Base-by-base conservation (phyloP, 2,888 invertebrate genomes). In the Aleiodes alternator region DNA sequence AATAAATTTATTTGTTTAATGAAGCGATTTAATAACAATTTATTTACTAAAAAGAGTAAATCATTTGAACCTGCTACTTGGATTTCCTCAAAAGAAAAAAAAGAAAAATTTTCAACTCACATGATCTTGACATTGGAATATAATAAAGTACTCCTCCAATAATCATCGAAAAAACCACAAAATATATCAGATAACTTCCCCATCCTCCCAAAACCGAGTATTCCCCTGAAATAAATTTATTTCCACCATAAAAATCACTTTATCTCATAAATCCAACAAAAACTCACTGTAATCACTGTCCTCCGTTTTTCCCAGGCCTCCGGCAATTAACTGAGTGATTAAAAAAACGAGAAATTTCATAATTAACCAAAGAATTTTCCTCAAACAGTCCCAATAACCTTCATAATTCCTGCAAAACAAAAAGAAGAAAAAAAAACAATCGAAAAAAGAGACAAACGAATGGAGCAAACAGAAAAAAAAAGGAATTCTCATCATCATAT, bases 51-150 rank as follows among this genome's bases (percentile, higher is more conserved):
- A 23, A 23, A 23, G 2, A 23, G 23, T 23, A 1, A 23, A 23
- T 23, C 23, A 23, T 23, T 23, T 23, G 23, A 23, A 23, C 23
- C 23, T 23, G 1, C 23, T 23, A 23, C 23, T 23, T 23, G 23
- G 23, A 23, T 23, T 23, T 23, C 23, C 23, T 23, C 23, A 1
- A 16, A 7, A 57, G 43, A 43, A 43, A 43, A 9, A 43, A 1
- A 11, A 8, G 4, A 9, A 43, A 0, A 9, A 6, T 43, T 50
- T 43, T 8, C 6, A 72, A 87, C 87, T 87, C 79, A 88, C 88
- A 82, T 69, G 80, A 81, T 68, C 88, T 86, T 43, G 86, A 82
- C 76, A 83, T 80, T 4, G 87, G 88, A 50, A 87, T 73, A 53
- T 84, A 86, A 77, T 88, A 88, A 12, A 88, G 80, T 55, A 86